Evolutionary conservation across 53 echinoderm and acorn worm species (phyloP), one percentile per base, ranked within the genome.

Genomic region (Stichopus horrens): DNA sequence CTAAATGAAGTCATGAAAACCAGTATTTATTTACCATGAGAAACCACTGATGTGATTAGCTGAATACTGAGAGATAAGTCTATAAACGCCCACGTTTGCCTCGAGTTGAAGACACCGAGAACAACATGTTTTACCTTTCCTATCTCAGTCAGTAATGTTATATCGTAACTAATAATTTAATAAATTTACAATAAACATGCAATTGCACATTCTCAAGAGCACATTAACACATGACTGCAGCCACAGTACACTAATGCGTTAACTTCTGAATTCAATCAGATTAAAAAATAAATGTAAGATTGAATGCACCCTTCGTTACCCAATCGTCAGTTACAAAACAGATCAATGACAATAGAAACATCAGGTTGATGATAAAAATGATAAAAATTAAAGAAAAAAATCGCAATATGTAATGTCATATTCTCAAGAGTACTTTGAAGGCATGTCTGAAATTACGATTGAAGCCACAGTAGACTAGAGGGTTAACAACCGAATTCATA

Each of bases 231-330:
- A 14, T 53, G 52, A 54, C 71, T 86, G 18, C 68, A 74, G 6
- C 86, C 73, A 54, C 86, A 86, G 53, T 86, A 86, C 9, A 86
- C 86, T 6, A 71, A 73, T 73, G 86, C 74, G 54, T 86, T 73
- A 18, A 52, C 53, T 16, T 23, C 56, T 16, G 74, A 86, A 74
- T 74, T 86, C 74, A 86, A 37, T 5, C 86, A 53, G 55, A 86
- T 73, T 73, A 73, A 54, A 16, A 86, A 73, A 13, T 2, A 37
- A 86, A 53, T 52, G 71, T 21, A 7, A 86, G 9, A 54, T 71
- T 18, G 20, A 74, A 71, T 14, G 53, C 53, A 54, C 86, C 86
- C 9, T 86, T 71, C 10, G 86, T 73, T 23, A 86, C 5, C 14
- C 56, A 7, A 5, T 20, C 86, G 13, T 53, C 54, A 73, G 5